Conservation (phyloP, 1,140 invertebrate species). For the Tigriopus japonicus region DNA sequence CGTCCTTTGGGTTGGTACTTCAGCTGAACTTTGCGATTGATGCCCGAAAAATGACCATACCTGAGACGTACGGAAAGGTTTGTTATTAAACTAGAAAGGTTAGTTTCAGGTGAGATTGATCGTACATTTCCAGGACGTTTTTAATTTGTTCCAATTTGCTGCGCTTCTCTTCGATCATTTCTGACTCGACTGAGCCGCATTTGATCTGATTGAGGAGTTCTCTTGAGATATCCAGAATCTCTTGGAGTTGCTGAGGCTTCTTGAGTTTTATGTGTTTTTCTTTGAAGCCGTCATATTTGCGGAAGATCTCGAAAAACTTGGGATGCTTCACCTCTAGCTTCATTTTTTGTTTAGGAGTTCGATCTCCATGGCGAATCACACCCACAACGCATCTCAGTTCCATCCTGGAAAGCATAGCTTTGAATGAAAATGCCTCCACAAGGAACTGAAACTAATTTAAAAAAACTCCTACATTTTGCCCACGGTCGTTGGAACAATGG, state of each 20-base stretch:
- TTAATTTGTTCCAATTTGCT: slow-evolving; percentile 94
- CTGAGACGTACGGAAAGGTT: slow-evolving; percentile 28
- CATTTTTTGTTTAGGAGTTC: slow-evolving; percentile 99
- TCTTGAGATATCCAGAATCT: slow-evolving; percentile 85
- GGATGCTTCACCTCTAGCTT: slow-evolving; percentile 98
- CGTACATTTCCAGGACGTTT: slow-evolving; percentile 85
- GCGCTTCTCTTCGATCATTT: slow-evolving; percentile 79
- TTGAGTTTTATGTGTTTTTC: slow-evolving; percentile 94
- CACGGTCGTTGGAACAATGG: slow-evolving; percentile 94
- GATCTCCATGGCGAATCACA: slow-evolving; percentile 93
- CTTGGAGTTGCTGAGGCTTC: slow-evolving; percentile 88
- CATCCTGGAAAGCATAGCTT: slow-evolving; percentile 46
- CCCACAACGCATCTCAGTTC: slow-evolving; percentile 92
- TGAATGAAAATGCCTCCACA: too few relatives aligned
- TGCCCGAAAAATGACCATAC: slow-evolving; percentile 99
- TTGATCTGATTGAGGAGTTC: slow-evolving; percentile 71
- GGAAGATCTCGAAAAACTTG: slow-evolving; percentile 96
- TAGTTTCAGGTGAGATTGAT: too few relatives aligned
- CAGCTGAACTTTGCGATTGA: slow-evolving; percentile 98
- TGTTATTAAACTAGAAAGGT: slow-evolving; percentile 12
- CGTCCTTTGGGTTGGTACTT: slow-evolving; percentile 94
- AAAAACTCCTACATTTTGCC: slow-evolving; percentile 97
- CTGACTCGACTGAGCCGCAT: slow-evolving; percentile 57
- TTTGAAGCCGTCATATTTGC: slow-evolving; percentile 89
- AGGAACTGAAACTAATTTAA: too few relatives aligned